Evolutionary conservation across 2,113 vertebrate genomes (phyloP).

Genomic region (Cyprinodon brontotheroides): DNA sequence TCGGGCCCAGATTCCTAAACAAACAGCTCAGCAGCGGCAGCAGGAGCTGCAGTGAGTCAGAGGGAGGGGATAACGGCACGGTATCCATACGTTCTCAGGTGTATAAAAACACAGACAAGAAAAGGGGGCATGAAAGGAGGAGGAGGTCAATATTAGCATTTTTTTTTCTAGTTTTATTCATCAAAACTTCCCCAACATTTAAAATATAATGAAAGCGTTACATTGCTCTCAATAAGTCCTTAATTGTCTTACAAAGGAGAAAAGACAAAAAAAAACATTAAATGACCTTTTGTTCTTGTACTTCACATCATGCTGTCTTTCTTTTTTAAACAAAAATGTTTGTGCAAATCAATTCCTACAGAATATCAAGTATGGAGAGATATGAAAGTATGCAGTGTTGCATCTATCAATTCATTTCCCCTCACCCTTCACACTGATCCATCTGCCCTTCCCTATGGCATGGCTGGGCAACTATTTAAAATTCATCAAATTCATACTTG

Average conservation of each 20-base stretch:
- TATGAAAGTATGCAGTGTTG: too few species aligned
- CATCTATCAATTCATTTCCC: too few species aligned
- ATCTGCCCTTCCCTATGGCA: too few species aligned
- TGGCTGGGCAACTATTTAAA: too few species aligned
- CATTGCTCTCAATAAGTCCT: neutral
- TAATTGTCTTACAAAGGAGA: neutral
- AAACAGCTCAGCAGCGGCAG: slow-evolving; percentile 93
- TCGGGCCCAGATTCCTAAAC: slow-evolving; percentile 98
- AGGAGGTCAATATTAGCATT: neutral
- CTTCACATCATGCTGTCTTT: neutral
- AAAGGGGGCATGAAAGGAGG: neutral
- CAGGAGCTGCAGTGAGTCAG: slow-evolving; percentile 68
- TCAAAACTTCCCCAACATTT: neutral
- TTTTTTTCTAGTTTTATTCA: neutral
- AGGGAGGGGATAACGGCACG: slow-evolving; percentile 41
- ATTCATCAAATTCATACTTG: too few species aligned
- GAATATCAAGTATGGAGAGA: too few species aligned
- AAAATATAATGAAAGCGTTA: neutral
- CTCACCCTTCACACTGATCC: too few species aligned
- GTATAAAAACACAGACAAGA: slow-evolving; percentile 43
- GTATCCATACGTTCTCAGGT: slow-evolving; percentile 22
- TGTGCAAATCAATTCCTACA: neutral
- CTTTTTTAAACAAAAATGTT: neutral
- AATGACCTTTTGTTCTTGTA: neutral
- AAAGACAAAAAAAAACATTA: neutral